phyloP scores from a whole-genome alignment of 1,140 invertebrate species.

The Pteromalus puparum region DNA sequence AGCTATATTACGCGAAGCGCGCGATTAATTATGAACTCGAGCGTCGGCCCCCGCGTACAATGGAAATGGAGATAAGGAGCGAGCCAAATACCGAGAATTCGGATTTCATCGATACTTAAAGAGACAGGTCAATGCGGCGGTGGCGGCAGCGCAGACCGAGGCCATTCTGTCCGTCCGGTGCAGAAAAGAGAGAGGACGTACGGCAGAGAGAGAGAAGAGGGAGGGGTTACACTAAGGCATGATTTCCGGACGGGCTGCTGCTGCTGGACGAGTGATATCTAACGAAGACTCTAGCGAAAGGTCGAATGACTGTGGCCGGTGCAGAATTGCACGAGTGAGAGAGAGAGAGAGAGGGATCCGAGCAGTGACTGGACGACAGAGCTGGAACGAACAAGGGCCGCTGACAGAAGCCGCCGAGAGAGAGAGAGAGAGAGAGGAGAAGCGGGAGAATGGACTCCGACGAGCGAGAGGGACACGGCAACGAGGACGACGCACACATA shows the following conservation, averaged over 20 bases:
- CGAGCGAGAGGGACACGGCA: background rate
- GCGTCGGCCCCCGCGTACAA: background rate
- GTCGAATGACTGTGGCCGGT: constrained; percentile 7
- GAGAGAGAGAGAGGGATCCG: background rate
- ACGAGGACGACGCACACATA: background rate
- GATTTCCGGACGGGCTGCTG: background rate
- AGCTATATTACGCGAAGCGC: too few species aligned
- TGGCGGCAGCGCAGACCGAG: background rate
- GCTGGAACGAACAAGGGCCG: background rate
- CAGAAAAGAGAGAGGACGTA: background rate
- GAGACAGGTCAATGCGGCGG: constrained; percentile 33
- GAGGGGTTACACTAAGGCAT: background rate
- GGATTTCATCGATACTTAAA: constrained; percentile 30
- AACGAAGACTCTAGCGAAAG: constrained; percentile 29
- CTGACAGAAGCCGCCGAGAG: background rate
- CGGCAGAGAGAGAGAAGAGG: background rate
- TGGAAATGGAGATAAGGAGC: background rate
- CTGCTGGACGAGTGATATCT: constrained; percentile 44
- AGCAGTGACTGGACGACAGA: constrained; percentile 27
- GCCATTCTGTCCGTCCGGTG: background rate
- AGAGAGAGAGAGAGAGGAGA: background rate
- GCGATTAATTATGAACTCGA: too few species aligned
- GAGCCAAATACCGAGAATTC: background rate
- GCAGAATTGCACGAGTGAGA: constrained; percentile 17
- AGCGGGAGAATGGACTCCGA: background rate